Conservation (phyloP, 2,113 vertebrate species). For the Eulemur macaco region DNA sequence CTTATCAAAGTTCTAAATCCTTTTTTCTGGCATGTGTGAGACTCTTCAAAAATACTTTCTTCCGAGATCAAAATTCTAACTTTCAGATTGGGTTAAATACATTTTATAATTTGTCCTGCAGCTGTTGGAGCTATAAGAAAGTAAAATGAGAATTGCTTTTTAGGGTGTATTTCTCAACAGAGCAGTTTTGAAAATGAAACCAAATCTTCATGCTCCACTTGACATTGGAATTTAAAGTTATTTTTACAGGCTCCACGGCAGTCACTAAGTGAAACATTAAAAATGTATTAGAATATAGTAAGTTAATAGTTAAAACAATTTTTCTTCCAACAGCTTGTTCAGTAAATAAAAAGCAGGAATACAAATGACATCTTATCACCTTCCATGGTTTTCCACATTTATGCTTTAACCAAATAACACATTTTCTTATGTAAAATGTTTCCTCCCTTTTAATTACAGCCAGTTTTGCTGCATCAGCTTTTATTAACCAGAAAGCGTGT, state of each 20-base stretch:
- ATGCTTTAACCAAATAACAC: constrained; percentile 7
- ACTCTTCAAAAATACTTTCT: constrained; percentile 63
- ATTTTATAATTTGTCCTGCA: constrained; percentile 71
- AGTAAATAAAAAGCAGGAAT: constrained; percentile 35
- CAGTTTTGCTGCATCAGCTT: background rate
- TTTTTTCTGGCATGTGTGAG: constrained; percentile 56
- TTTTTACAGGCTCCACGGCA: constrained; percentile 64
- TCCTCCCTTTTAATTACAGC: constrained; percentile 52
- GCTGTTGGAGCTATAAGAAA: constrained; percentile 63
- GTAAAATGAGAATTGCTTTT: constrained; percentile 77
- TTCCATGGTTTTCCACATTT: constrained; percentile 42
- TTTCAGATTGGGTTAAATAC: constrained; percentile 68
- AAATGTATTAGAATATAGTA: constrained; percentile 21
- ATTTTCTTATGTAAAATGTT: constrained; percentile 24
- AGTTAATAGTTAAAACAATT: constrained; percentile 35
- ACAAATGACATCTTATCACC: constrained; percentile 15
- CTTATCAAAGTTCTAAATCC: constrained; percentile 63
- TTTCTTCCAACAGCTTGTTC: constrained; percentile 6
- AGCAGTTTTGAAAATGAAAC: constrained; percentile 79
- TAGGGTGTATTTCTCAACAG: constrained; percentile 65
- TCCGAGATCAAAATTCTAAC: constrained; percentile 73
- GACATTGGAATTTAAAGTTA: constrained; percentile 76
- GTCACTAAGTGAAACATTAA: constrained; percentile 16
- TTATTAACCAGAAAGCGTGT: constrained; percentile 51
- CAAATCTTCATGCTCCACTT: constrained; percentile 71